These are phyloP conservation scores for Drosophila lini DNA, from an alignment of 1,140 invertebrate species.

Conservation along the genomic window DNA sequence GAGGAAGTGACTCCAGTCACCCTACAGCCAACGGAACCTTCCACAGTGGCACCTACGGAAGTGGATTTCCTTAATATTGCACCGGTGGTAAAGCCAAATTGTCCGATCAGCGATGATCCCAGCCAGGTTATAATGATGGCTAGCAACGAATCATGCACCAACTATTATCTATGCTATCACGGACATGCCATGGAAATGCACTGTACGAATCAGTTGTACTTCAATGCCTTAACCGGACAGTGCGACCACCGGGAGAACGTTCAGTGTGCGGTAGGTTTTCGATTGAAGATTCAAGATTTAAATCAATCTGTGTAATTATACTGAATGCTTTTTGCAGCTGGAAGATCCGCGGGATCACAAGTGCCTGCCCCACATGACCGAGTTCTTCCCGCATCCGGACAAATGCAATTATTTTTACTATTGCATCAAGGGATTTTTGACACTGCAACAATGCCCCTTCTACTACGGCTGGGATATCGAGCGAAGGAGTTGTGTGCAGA, in stretches of 20 bases:
- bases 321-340: conserved; percentile 40
- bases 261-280: conserved; percentile 63
- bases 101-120: conserved; percentile 72
- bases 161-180: conserved; percentile 77
- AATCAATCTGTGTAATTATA: conserved; percentile 11
- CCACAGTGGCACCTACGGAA: conserved; percentile 29
- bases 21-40: conserved; percentile 22
- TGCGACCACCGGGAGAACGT: conserved; percentile 75
- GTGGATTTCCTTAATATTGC: conserved; percentile 58
- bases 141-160: conserved; percentile 64
- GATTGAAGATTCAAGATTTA: background rate
- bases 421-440: conserved; percentile 78
- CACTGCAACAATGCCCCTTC: conserved; percentile 80
- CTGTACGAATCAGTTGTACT: conserved; percentile 72
- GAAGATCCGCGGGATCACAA: conserved; percentile 57
- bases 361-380: conserved; percentile 71
- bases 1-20: conserved; percentile 16
- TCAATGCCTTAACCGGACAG: conserved; percentile 64
- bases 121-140: conserved; percentile 71
- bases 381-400: conserved; percentile 77
- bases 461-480: conserved; percentile 80
- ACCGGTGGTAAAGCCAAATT: conserved; percentile 63
- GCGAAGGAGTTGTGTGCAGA: conserved; percentile 68
- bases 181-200: conserved; percentile 79
- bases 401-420: conserved; percentile 83